Evolutionary conservation across 2,113 vertebrate genomes (phyloP).

Genomic region (Tor tambroides): DNA sequence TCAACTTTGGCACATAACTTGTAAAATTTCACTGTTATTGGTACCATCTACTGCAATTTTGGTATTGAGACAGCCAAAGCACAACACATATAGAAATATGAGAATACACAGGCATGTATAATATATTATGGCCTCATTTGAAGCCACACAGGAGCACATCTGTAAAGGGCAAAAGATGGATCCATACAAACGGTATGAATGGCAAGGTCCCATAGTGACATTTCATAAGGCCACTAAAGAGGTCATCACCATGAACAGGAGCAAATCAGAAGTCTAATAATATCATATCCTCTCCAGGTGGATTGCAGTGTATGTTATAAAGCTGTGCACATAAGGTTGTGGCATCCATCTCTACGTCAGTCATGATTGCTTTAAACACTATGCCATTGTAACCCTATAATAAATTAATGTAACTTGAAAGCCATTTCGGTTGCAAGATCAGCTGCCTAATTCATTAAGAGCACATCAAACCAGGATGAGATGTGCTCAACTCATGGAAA

Average conservation of each 20-base stretch:
- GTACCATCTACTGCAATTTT: background rate
- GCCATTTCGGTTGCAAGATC: background rate
- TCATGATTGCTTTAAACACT: background rate
- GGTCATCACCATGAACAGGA: background rate
- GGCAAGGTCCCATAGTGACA: conserved; percentile 1
- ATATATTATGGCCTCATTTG: background rate
- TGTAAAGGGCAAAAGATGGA: conserved; percentile 6
- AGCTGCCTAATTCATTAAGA: background rate
- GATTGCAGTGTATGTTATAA: background rate
- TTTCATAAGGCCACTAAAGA: background rate
- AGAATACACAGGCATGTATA: background rate
- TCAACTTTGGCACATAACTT: background rate
- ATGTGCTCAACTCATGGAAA: background rate
- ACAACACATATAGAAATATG: background rate
- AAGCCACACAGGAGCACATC: background rate
- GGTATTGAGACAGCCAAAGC: background rate
- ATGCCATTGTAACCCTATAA: background rate
- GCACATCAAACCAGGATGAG: conserved; percentile 13
- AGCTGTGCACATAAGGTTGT: background rate
- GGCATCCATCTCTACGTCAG: background rate
- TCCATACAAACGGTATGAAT: background rate
- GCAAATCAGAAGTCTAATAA: conserved; percentile 3
- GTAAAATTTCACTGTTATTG: background rate
- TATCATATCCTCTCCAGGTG: background rate
- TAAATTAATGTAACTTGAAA: background rate